These are phyloP conservation scores for Leguminivora glycinivorella DNA, from an alignment of 1,140 invertebrate species.

Conservation along the genomic window DNA sequence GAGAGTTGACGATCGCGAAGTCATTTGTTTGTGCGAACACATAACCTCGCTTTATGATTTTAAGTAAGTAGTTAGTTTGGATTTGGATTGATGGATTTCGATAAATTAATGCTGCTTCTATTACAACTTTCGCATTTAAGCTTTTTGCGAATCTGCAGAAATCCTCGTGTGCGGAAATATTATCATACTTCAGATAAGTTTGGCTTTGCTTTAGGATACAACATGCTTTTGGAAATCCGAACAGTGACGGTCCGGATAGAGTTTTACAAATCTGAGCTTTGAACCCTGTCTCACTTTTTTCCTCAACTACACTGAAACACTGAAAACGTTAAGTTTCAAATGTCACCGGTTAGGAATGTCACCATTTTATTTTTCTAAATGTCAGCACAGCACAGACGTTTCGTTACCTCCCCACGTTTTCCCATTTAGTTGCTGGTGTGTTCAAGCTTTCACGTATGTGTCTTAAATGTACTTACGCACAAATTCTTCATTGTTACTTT, in stretches of 20 bases:
- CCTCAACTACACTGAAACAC: neutral
- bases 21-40: constrained; percentile 56
- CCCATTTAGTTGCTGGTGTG: constrained; percentile 55
- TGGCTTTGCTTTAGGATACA: constrained; percentile 45
- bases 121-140: constrained; percentile 53
- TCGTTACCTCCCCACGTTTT: constrained; percentile 28
- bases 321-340: neutral
- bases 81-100: constrained; percentile 67
- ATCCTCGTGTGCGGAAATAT: constrained; percentile 47
- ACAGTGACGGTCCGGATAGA: neutral
- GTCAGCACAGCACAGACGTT: constrained; percentile 29
- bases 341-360: neutral
- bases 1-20: constrained; percentile 39
- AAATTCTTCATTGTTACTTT: neutral
- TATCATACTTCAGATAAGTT: constrained; percentile 16
- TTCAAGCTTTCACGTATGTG: constrained; percentile 49
- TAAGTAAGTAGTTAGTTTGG: constrained; percentile 69
- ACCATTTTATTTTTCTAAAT: constrained; percentile 28
- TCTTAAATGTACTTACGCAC: constrained; percentile 24
- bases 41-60: constrained; percentile 72
- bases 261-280: constrained; percentile 1
- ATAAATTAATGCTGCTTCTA: constrained; percentile 69
- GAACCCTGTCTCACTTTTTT: neutral
- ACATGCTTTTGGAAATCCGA: constrained; percentile 21
- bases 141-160: constrained; percentile 53